Base-by-base conservation (phyloP, 2,797 vertebrate species). In the Ispidina picta region DNA sequence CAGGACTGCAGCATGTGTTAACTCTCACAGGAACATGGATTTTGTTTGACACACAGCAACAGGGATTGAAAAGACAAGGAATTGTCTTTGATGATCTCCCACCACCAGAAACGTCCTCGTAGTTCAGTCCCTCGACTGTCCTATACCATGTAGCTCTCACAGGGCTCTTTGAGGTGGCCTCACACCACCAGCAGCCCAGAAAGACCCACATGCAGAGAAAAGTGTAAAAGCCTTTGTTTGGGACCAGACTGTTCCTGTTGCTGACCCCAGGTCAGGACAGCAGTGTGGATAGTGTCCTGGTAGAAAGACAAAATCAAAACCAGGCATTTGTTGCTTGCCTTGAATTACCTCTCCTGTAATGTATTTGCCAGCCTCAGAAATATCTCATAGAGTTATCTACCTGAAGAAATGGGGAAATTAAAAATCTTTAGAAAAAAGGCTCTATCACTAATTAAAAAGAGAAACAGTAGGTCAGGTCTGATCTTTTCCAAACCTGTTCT, bases 191-290 rank as follows among this genome's bases (percentile, higher is more conserved):
- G 41, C 49, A 74, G 33, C n/a, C 68, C 9, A 1, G 84, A 92
- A 88, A 19, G 52, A 92, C 39, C 49, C 64, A 73, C 49, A 90
- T 29, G 64, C 49, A 86, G 68, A 76, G 41, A 82, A 89, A 60
- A 78, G 29, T 39, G 76, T 83, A n/a, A 83, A 81, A 81, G 46
- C 19, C 37, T 90, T 86, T 82, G 81, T 91, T 12, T 82, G 23
- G 37, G 65, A 77, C 62, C 54, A 82, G 62, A 62, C 41, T 84
- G 75, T 79, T 88, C 68, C 68, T 88, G 60, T 41, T 92, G 68
- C 56, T 86, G 64, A 90, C 41, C 60, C 29, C 41, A 81, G 81
- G 64, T 86, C 80, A 86, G 65, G 39, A 80, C 35, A 85, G 29
- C 39, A 80, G 39, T 35, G 39, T 3, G 1, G 15, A 51, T 86